phyloP scores from a whole-genome alignment of 2,113 vertebrate species.

The Heterocephalus glaber region DNA sequence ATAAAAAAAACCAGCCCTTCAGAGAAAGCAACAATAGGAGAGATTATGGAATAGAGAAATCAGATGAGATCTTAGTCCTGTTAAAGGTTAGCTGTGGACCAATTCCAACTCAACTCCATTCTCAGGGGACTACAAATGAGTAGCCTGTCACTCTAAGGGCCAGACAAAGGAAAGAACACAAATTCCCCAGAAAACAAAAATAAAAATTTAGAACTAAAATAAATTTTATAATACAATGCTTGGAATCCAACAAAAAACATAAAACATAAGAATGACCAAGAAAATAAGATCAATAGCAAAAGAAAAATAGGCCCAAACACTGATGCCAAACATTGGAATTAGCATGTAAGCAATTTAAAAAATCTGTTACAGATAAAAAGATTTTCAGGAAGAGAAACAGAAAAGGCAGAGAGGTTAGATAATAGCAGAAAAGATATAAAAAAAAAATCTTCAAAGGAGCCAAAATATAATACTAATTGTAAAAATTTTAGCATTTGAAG shows the following conservation, averaged over 20 bases:
- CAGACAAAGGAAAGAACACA: background rate
- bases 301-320: background rate
- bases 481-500: background rate
- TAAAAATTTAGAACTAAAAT: background rate
- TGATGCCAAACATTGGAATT: background rate
- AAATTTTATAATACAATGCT: background rate
- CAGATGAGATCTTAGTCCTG: background rate
- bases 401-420: background rate
- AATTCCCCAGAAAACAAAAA: slow-evolving; percentile 12
- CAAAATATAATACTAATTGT: background rate
- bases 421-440: background rate
- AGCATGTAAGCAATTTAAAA: too few species aligned
- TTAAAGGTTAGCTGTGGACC: background rate
- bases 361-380: too few species aligned
- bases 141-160: background rate
- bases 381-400: background rate
- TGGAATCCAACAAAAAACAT: background rate
- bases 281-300: background rate
- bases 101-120: background rate
- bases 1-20: background rate
- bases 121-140: background rate
- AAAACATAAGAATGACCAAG: background rate
- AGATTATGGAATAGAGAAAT: background rate
- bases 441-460: background rate
- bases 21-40: background rate